phyloP scores from a whole-genome alignment of 2,888 invertebrate species.

The Mellilla xanthometata region DNA sequence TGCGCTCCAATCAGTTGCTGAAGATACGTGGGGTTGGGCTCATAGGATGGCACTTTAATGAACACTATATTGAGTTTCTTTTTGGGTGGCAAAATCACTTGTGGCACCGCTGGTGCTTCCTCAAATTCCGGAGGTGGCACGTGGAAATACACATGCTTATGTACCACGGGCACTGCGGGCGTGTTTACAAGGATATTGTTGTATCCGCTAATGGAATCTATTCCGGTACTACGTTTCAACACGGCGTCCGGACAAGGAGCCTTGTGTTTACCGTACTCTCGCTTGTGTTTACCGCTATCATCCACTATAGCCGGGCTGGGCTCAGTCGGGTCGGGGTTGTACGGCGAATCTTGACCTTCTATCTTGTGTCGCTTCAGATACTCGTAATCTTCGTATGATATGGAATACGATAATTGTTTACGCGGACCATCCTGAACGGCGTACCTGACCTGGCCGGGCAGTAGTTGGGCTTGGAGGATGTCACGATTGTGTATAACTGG shows the following conservation, averaged over 20 bases:
- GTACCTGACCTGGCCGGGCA: background rate
- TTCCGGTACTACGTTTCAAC: slow-evolving; percentile 12
- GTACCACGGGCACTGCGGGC: slow-evolving; percentile 68
- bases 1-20: slow-evolving; percentile 82
- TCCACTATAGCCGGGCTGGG: slow-evolving; percentile 1
- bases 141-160: slow-evolving; percentile 89
- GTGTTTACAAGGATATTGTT: slow-evolving; percentile 7
- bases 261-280: slow-evolving; percentile 5
- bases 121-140: slow-evolving; percentile 88
- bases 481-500: background rate
- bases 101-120: slow-evolving; percentile 72
- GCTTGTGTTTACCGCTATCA: slow-evolving; percentile 6
- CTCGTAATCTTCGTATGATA: slow-evolving; percentile 38
- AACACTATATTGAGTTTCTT: slow-evolving; percentile 90
- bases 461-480: background rate
- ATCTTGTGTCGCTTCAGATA: slow-evolving; percentile 38
- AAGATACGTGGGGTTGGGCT: slow-evolving; percentile 54
- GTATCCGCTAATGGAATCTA: slow-evolving; percentile 7
- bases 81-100: slow-evolving; percentile 65
- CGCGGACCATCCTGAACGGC: slow-evolving; percentile 24
- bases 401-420: slow-evolving; percentile 36
- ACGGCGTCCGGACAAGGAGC: slow-evolving; percentile 3
- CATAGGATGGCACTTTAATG: slow-evolving; percentile 88
- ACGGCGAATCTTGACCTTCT: slow-evolving; percentile 24
- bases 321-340: slow-evolving; percentile 17